Base-by-base conservation (phyloP, 2,797 vertebrate species). In the Hypotaenidia okinawae region DNA sequence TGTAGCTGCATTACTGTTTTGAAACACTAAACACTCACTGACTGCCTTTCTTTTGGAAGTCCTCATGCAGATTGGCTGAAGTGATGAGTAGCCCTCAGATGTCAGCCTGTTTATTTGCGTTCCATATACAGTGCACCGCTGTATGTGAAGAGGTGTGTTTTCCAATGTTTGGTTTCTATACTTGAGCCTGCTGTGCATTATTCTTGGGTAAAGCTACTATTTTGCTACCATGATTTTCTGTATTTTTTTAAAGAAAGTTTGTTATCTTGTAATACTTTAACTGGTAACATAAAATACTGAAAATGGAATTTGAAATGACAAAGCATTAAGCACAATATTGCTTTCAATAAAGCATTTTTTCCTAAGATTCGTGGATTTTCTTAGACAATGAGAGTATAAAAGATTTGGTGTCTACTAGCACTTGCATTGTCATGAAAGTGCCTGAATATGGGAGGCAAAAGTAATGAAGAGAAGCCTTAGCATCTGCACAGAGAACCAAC, bases 261-360 rank as follows among this genome's bases (percentile, higher is more conserved):
- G 45, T 63, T 73, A 62, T 51, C 59, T 84, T 94, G 27, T 89
- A 68, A 90, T 80, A 74, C 57, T 67, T 54, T 41, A 83, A 85
- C 23, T 49, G 64, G 47, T 72, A 63, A 62, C 4, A 10, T 73
- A 69, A 89, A 77, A 63, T 17, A 2, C 78, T 69, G 49, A 92
- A 85, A 70, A 14, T 47, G n/a, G 16, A 85, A 79, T 82, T 87
- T 57, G 39, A 74, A 91, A 82, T 82, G 16, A 22, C 15, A 91
- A 89, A 77, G 33, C 39, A 51, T 70, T 82, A 79, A 94, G 52
- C 33, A 68, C 64, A 89, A 54, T 35, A 39, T 10, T 83, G 47
- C 91, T 91, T 87, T 92, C 84, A 97, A 89, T 95, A 96, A 96
- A 95, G 35, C 45, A 84, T n/a, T 82, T 59, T 93, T 80, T 64